Base-by-base conservation (phyloP, 1,140 invertebrate species). In the Semibalanus balanoides region DNA sequence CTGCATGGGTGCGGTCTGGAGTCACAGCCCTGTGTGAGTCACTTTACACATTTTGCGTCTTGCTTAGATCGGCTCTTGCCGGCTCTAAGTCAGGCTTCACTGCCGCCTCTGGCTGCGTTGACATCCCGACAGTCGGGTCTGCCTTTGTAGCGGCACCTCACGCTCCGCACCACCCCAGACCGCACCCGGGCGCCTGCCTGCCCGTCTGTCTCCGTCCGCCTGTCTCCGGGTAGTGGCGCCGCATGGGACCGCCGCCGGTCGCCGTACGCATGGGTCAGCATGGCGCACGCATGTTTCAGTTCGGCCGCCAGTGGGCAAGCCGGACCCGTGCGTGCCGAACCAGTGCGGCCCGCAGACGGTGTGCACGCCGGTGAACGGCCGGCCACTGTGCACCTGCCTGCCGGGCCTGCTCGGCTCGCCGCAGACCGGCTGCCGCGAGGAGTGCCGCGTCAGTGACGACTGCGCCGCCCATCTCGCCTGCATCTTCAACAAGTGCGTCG, bases 381-480 rank as follows among this genome's bases (percentile, higher is more conserved):
- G 89, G 83, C 88, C 90, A 7, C 88, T 78, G 30, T 81, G 80
- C 79, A 64, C 79, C 74, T 84, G 84, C 76, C 81, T 87, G 75
- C 79, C 79, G 19, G 78, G 78, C n/a, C 79, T 80, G 76, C 74
- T 80, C 72, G 81, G 81, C 74, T 80, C 81, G 75, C 79, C 80
- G 27, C 81, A 79, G 75, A 77, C 76, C 28, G 78, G 77, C 51
- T 81, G 81, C 76, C 85, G 88, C 75, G 90, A 91, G 0, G 76
- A 80, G 71, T 81, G 80, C 40, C 30, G 72, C 28, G 43, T 69
- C n/a, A 75, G 81, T 73, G 74, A 72, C 25, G 92, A 94, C 81
- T 94, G 93, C 82, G 83, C 89, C 30, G 87, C 86, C 79, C 88
- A 89, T 79, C 85, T 89, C 81, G 90, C 92, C 40, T 95, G 93